A percentile compares a stretch with the other conserved stretches of the same genome.
Evolutionary conservation across 2,797 vertebrate species (phyloP).

Genomic region (Rhynchonycteris naso): DNA sequence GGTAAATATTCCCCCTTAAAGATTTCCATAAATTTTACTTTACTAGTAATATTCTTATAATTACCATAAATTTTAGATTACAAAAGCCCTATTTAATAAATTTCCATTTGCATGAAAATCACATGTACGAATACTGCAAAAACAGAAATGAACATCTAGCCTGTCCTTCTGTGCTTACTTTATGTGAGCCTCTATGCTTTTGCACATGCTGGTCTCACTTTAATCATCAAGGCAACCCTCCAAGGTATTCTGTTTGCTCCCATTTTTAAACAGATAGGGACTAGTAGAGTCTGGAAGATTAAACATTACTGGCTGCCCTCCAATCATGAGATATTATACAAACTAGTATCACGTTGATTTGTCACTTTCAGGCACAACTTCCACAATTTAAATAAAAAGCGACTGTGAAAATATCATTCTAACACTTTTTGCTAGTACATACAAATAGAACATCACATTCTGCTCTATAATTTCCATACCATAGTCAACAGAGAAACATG

Average conservation of each 20-base stretch:
- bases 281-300: neutral
- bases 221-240: neutral
- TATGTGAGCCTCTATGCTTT: neutral
- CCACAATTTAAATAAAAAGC: neutral
- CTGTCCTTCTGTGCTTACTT: neutral
- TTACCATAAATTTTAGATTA: constrained; percentile 34
- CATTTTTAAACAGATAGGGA: constrained; percentile 20
- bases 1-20: constrained; percentile 44
- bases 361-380: neutral
- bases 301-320: neutral
- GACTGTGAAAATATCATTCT: neutral
- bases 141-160: constrained; percentile 12
- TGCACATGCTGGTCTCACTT: neutral
- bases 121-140: neutral
- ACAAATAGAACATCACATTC: constrained; percentile 21
- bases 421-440: neutral
- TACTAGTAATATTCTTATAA: neutral
- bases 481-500: neutral
- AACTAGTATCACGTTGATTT: neutral
- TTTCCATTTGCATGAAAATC: constrained; percentile 7
- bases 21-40: neutral
- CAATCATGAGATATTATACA: neutral
- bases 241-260: neutral
- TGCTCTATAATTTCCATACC: neutral
- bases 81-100: neutral